phyloP scores from a whole-genome alignment of 1,140 invertebrate genomes.

The Monomorium pharaonis region DNA sequence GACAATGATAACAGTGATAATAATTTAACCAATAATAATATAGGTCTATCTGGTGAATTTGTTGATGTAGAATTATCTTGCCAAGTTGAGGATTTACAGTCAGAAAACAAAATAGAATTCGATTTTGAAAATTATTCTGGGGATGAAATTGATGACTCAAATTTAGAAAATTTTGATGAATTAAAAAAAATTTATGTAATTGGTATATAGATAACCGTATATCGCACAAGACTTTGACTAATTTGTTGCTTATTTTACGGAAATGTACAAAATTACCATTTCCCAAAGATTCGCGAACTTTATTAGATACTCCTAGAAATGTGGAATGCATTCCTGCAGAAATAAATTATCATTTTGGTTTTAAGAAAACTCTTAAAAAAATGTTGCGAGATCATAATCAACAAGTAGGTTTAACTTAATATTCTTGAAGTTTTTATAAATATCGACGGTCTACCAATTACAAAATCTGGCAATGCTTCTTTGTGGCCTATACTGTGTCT shows the following conservation, averaged over 20 bases:
- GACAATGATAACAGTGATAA: too few species aligned
- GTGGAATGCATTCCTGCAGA: not conserved
- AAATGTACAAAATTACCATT: not conserved
- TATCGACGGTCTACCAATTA: not conserved
- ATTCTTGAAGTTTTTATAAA: not conserved
- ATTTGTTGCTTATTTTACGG: constrained; percentile 4
- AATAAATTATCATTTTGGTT: constrained; percentile 13
- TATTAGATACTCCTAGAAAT: not conserved
- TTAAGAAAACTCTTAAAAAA: not conserved
- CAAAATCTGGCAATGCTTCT: not conserved
- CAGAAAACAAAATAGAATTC: not conserved
- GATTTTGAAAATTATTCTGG: not conserved
- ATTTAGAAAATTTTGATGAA: constrained; percentile 7
- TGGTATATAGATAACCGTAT: not conserved
- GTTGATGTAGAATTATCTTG: not conserved
- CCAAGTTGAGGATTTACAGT: not conserved
- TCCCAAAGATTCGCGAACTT: not conserved
- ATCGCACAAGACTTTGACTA: not conserved
- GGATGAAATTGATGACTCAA: not conserved
- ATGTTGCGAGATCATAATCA: not conserved
- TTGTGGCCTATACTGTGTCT: not conserved
- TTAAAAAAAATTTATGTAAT: constrained; percentile 1
- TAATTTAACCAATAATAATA: not conserved
- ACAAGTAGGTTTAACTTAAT: not conserved
- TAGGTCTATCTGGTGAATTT: not conserved